A percentile compares a stretch with the other conserved stretches of the same genome.
Conservation (phyloP, 2,113 vertebrate species). For the Ceyx melanurus region DNA sequence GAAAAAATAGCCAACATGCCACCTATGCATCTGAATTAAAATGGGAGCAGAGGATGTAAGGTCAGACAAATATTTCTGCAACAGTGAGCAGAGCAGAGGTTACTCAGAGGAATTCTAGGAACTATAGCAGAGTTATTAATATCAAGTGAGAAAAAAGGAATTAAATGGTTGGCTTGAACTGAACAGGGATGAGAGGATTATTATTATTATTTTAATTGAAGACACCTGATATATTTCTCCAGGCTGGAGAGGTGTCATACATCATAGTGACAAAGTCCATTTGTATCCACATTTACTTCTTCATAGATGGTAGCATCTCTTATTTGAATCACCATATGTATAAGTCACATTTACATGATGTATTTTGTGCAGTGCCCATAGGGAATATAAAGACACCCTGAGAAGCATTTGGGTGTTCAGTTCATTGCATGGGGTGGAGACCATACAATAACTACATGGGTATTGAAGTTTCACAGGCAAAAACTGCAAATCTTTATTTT, state of each 20-base stretch:
- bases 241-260: background rate
- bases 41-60: background rate
- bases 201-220: slow-evolving; percentile 55
- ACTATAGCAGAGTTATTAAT: background rate
- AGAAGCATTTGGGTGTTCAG: background rate
- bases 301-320: background rate
- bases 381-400: background rate
- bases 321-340: background rate
- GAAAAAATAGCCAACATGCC: background rate
- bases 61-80: background rate
- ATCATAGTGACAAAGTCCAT: slow-evolving; percentile 20
- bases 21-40: background rate
- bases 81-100: background rate
- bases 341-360: background rate
- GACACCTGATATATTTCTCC: slow-evolving; percentile 19
- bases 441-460: background rate
- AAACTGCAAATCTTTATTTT: background rate
- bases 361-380: background rate
- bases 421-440: background rate
- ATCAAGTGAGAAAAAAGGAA: slow-evolving; percentile 18
- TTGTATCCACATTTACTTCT: slow-evolving; percentile 36
- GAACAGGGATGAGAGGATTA: background rate
- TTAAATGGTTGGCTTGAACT: slow-evolving; percentile 15
- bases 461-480: background rate
- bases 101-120: background rate